These are phyloP conservation scores for Lepas anatifera DNA, from an alignment of 2,888 invertebrate species.

Conservation along the genomic window DNA sequence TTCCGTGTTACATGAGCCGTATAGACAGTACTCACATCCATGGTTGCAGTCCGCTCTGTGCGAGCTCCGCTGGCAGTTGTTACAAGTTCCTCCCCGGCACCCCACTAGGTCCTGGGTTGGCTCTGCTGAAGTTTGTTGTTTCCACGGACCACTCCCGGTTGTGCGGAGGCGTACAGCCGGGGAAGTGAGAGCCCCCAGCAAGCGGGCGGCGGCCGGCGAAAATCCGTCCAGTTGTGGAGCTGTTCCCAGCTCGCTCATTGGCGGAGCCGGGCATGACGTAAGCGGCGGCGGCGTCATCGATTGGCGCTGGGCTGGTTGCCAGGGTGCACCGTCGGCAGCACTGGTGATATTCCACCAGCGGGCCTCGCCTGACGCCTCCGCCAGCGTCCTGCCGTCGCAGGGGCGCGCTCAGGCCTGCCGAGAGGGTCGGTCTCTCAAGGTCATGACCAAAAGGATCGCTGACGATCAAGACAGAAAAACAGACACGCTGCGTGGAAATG, in stretches of 20 bases:
- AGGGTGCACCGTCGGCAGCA: background rate
- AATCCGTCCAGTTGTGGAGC: background rate
- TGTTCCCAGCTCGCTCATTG: background rate
- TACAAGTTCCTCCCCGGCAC: background rate
- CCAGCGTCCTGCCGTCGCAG: background rate
- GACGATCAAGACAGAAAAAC: too few relatives aligned
- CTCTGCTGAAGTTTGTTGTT: too few relatives aligned
- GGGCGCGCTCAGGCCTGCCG: background rate
- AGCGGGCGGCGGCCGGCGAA: background rate
- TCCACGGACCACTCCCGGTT: too few relatives aligned
- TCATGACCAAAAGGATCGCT: too few relatives aligned
- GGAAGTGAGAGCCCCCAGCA: background rate
- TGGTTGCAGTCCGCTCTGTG: background rate
- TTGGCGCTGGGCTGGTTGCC: slow-evolving; percentile 6
- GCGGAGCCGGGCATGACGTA: background rate
- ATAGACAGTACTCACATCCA: background rate
- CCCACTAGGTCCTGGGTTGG: too few relatives aligned
- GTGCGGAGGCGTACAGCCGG: background rate
- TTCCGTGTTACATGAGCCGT: too few relatives aligned
- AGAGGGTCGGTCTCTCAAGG: too few relatives aligned
- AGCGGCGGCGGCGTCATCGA: background rate
- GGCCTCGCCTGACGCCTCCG: background rate
- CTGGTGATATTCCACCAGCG: background rate
- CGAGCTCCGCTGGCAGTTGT: background rate
- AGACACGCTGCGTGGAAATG: too few relatives aligned